Evolutionary conservation across 1,140 invertebrate genomes (phyloP).

Genomic region (Drosophila truncata): DNA sequence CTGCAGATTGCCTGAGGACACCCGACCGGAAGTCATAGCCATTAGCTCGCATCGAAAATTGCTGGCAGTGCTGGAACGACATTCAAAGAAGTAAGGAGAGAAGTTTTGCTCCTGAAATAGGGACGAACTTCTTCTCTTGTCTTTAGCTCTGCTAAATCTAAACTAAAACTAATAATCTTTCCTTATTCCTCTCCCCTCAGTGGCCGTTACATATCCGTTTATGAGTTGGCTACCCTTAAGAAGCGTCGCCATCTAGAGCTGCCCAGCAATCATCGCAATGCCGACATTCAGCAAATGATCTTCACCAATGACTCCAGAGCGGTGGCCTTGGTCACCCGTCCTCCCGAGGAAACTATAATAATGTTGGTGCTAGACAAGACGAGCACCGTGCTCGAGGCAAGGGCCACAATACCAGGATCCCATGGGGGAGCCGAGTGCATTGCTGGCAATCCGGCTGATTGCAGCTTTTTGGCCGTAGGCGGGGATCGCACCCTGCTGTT

Average conservation of each 20-base stretch:
- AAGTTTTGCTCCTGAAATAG: background rate
- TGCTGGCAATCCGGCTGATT: conserved; percentile 89
- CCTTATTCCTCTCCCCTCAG: conserved; percentile 13
- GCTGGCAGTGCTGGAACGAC: conserved; percentile 73
- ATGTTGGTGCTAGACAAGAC: conserved; percentile 92
- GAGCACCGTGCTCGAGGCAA: conserved; percentile 89
- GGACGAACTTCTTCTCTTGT: background rate
- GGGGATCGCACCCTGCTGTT: conserved; percentile 90
- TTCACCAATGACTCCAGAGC: conserved; percentile 92
- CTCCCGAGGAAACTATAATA: conserved; percentile 90
- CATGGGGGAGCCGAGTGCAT: conserved; percentile 77
- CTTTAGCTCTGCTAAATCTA: background rate
- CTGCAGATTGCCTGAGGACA: conserved; percentile 70
- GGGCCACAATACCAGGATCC: conserved; percentile 87
- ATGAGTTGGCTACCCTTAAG: conserved; percentile 87
- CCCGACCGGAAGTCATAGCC: conserved; percentile 69
- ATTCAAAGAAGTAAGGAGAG: conserved; percentile 60
- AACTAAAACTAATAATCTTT: background rate
- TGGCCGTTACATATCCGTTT: conserved; percentile 85
- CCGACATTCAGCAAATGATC: conserved; percentile 88
- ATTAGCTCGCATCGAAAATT: conserved; percentile 77
- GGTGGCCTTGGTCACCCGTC: conserved; percentile 89
- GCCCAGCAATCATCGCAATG: conserved; percentile 85
- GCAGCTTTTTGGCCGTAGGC: conserved; percentile 89
- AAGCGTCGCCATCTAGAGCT: conserved; percentile 87